Conservation (phyloP, 2,888 invertebrate species). For the Cenopis cana region DNA sequence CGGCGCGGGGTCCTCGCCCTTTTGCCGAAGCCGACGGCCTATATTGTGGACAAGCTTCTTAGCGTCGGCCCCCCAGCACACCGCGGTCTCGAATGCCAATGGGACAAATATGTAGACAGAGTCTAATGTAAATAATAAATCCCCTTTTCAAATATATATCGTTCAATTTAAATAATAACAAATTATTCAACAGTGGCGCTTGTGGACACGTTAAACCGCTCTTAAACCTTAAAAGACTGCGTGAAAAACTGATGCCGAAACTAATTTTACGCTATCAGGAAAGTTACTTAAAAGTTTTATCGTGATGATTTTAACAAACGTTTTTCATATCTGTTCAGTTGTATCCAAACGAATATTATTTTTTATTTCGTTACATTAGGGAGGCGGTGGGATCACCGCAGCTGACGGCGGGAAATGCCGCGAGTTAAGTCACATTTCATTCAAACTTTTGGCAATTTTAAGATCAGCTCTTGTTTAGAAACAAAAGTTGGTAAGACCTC, state of each 20-base stretch:
- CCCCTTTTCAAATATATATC: no score
- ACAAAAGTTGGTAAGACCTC: conserved; percentile 71
- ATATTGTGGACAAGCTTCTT: no score
- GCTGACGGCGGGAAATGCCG: conserved; percentile 76
- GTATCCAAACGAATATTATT: conserved; percentile 71
- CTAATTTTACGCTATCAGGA: conserved; percentile 36
- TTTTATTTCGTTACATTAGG: conserved; percentile 76
- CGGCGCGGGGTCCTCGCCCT: no score
- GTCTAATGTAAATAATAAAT: no score
- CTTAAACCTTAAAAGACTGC: conserved; percentile 16
- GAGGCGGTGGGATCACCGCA: conserved; percentile 78
- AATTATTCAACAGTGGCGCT: no score
- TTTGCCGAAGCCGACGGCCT: no score
- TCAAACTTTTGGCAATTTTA: conserved; percentile 81
- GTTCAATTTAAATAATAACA: no score
- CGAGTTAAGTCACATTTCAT: conserved; percentile 78
- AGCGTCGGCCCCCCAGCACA: no score
- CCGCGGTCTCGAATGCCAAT: no score
- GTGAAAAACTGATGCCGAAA: conserved; percentile 33
- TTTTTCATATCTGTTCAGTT: conserved; percentile 62
- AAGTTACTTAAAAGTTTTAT: conserved; percentile 50
- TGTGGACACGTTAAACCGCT: background rate
- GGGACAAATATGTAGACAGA: no score
- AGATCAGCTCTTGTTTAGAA: conserved; percentile 72
- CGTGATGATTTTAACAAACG: conserved; percentile 56